These are phyloP conservation scores for Rhinichthys osculus DNA, from an alignment of 2,797 vertebrate genomes.

Conservation along the genomic window DNA sequence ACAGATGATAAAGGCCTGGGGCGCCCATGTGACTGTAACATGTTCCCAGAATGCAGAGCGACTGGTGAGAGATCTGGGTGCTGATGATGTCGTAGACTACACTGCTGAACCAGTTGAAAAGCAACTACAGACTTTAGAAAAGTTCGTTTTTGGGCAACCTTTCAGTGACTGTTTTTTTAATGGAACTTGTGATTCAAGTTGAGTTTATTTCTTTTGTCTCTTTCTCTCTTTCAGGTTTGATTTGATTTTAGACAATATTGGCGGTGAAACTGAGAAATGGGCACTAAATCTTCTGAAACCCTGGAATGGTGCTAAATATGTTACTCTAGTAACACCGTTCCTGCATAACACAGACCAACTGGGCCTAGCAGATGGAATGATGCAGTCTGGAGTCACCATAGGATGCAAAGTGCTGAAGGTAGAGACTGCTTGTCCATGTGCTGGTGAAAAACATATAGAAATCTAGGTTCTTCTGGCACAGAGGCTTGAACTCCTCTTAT, in stretches of 20 bases:
- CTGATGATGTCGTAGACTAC: conserved; percentile 90
- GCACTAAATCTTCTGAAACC: conserved; percentile 87
- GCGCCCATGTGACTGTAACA: conserved; percentile 91
- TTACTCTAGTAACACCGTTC: conserved; percentile 94
- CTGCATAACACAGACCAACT: conserved; percentile 89
- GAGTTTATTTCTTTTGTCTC: neutral
- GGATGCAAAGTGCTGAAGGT: conserved; percentile 89
- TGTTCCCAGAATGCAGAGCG: conserved; percentile 88
- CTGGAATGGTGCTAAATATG: conserved; percentile 92
- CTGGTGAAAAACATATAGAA: neutral
- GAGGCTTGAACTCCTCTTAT: neutral
- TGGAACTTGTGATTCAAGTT: neutral
- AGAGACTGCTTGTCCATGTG: conserved; percentile 48
- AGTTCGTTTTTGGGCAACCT: conserved; percentile 72
- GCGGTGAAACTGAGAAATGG: conserved; percentile 91
- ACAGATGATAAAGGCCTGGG: conserved; percentile 93
- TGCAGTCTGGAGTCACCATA: conserved; percentile 86
- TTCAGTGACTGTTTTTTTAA: neutral
- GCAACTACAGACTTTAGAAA: conserved; percentile 80
- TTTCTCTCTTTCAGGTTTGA: conserved; percentile 83
- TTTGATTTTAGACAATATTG: conserved; percentile 93
- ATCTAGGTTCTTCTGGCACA: neutral
- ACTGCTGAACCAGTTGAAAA: conserved; percentile 80
- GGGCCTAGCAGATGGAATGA: conserved; percentile 93
- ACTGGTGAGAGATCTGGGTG: conserved; percentile 86